Percentiles rank a stretch among this genome's conserved stretches.
phyloP scores from a whole-genome alignment of 2,888 invertebrate genomes.

The Coenonympha glycerion region DNA sequence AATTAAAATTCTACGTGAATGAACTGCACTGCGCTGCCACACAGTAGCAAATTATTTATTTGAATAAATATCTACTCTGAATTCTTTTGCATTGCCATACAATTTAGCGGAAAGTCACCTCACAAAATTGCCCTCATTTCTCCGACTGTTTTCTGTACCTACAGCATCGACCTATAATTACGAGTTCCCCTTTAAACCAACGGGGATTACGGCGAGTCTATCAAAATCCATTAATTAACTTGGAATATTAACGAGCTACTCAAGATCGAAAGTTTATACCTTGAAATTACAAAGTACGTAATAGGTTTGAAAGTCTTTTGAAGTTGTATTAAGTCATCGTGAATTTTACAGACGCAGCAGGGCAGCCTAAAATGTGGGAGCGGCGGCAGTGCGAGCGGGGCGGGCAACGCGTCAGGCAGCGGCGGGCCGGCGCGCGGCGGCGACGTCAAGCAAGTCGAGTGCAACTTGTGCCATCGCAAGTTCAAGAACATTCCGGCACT shows the following conservation, averaged over 20 bases:
- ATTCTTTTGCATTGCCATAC: conserved; percentile 16
- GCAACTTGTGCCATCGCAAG: conserved; percentile 94
- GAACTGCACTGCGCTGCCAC: conserved; percentile 55
- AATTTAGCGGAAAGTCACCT: conserved; percentile 6
- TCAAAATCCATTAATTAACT: conserved; percentile 71
- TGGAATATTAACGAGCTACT: conserved; percentile 64
- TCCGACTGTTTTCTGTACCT: conserved; percentile 35
- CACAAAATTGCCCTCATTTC: conserved; percentile 15
- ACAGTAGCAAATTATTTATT: conserved; percentile 37
- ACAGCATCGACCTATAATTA: conserved; percentile 53
- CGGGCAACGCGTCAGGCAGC: conserved; percentile 40
- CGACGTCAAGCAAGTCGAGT: conserved; percentile 92
- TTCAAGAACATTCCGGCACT: conserved; percentile 98
- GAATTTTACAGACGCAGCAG: conserved; percentile 66
- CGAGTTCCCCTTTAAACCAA: conserved; percentile 49
- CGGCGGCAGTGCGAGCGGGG: conserved; percentile 44
- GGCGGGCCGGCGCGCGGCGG: conserved; percentile 56
- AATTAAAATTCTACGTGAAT: conserved; percentile 69
- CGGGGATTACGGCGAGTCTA: conserved; percentile 55
- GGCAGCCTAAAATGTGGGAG: conserved; percentile 55
- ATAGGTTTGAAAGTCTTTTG: conserved; percentile 64
- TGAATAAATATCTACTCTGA: conserved; percentile 33
- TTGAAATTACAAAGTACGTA: conserved; percentile 67
- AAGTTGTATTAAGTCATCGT: conserved; percentile 61
- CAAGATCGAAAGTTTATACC: conserved; percentile 63